A percentile compares a stretch with the other conserved stretches of the same genome.
Evolutionary conservation across 2,888 invertebrate genomes (phyloP).

Genomic region (Lysandra bellargus): DNA sequence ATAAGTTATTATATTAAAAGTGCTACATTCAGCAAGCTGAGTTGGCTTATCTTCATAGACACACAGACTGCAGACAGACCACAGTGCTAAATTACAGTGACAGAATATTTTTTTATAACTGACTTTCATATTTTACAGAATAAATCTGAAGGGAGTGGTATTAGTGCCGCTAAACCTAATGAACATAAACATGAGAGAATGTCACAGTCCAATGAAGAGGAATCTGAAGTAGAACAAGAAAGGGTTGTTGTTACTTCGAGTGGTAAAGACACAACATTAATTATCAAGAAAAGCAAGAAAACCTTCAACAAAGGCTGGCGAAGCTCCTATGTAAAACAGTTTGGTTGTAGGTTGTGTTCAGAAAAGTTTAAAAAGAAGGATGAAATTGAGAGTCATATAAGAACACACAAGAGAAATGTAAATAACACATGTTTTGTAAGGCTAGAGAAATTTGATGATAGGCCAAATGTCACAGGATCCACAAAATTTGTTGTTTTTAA

Average conservation of each 20-base stretch:
- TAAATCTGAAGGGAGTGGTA: neutral
- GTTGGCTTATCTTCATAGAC: neutral
- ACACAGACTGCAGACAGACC: neutral
- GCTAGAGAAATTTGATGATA: slow-evolving; percentile 54
- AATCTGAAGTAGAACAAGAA: neutral
- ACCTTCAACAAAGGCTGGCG: slow-evolving; percentile 34
- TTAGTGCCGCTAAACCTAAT: neutral
- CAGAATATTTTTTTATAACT: neutral
- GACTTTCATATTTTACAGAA: neutral
- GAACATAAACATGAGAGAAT: neutral
- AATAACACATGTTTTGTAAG: slow-evolving; percentile 52
- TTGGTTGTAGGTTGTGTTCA: slow-evolving; percentile 52
- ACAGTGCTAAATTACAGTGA: neutral
- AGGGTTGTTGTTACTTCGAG: neutral
- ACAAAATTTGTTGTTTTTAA: slow-evolving; percentile 52
- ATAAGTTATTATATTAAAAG: neutral
- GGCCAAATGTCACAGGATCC: slow-evolving; percentile 55
- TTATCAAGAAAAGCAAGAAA: slow-evolving; percentile 24
- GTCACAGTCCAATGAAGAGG: neutral
- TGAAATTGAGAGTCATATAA: slow-evolving; percentile 43
- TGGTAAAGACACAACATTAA: neutral
- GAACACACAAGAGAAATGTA: slow-evolving; percentile 45
- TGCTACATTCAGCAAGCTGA: neutral
- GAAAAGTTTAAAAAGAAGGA: slow-evolving; percentile 41
- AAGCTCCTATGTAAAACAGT: slow-evolving; percentile 46